A percentile compares a stretch with the other conserved stretches of the same genome.
Evolutionary conservation across 2,797 vertebrate species (phyloP).

Genomic region (Paedocypris micromegethes): DNA sequence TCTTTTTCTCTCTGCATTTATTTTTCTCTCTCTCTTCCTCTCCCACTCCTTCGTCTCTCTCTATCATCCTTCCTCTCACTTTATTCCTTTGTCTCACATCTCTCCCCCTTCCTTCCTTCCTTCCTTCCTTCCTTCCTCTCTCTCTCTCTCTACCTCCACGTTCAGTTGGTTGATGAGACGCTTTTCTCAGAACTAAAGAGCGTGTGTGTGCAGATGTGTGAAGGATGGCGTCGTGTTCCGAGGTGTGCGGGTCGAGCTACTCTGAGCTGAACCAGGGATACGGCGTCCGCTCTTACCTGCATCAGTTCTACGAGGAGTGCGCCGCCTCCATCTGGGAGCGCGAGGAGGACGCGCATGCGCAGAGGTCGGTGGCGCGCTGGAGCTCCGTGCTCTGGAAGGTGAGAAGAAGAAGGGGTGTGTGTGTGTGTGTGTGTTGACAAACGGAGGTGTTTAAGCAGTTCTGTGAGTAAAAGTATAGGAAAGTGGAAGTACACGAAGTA

Average conservation of each 20-base stretch:
- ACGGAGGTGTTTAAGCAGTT: too few relatives aligned
- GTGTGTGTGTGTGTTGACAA: background rate
- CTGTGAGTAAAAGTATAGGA: too few relatives aligned
- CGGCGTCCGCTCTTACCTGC: slow-evolving; percentile 95
- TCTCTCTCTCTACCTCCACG: background rate
- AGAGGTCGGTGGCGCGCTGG: slow-evolving; percentile 95
- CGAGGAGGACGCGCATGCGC: slow-evolving; percentile 98
- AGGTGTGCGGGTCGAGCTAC: slow-evolving; percentile 81
- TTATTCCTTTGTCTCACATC: too few relatives aligned
- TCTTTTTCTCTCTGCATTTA: too few relatives aligned
- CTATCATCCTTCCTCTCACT: too few relatives aligned
- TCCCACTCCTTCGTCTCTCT: too few relatives aligned
- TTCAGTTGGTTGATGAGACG: background rate
- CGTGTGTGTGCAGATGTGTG: slow-evolving; percentile 53
- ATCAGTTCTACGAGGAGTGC: slow-evolving; percentile 98
- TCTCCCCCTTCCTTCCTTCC: too few relatives aligned
- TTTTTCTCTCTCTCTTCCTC: too few relatives aligned
- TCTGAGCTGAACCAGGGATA: slow-evolving; percentile 81
- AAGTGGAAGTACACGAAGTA: too few relatives aligned
- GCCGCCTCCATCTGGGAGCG: slow-evolving; percentile 97
- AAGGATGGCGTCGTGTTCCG: slow-evolving; percentile 91
- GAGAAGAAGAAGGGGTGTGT: slow-evolving; percentile 8
- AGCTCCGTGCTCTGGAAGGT: slow-evolving; percentile 99
- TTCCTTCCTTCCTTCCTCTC: too few relatives aligned
- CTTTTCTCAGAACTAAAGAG: slow-evolving; percentile 2